Base-by-base conservation (phyloP, 2,113 vertebrate genomes). In the Ahaetulla prasina region DNA sequence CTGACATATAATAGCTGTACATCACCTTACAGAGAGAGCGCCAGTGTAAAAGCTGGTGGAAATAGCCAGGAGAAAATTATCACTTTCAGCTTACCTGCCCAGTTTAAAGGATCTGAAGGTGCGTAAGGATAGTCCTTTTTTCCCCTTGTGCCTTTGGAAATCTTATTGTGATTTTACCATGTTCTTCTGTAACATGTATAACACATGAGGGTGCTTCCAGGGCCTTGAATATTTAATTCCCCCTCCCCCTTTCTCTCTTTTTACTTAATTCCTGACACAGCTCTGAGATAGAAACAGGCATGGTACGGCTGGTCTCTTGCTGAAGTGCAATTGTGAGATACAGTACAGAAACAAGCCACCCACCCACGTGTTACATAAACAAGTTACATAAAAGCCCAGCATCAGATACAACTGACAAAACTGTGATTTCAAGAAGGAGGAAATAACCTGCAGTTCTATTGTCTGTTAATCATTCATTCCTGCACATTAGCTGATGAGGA, bases 351-450 rank as follows among this genome's bases (percentile, higher is more conserved):
- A 53, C 80, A 80, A 86, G 43, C 80, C 92, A 85, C 92, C 92
- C 88, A 39, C 91, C 50, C 49, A 88, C 25, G 30, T 60, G 80
- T 92, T 92, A 92, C 80, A 92, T 90, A 92, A 92, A 90, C 88
- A 92, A 86, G 54, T 92, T 92, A 92, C 92, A 90, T 92, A 92
- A 92, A 80, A 90, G 35, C 54, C 80, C n/a, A 52, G 54, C 45
- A 60, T 89, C 74, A 52, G 74, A 90, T 60, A 52, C 54, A 86
- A 86, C 23, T 35, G 92, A 49, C 43, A 85, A 80, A 89, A 50
- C 45, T 63, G 88, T n/a, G 88, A 63, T 90, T 86, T 89, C 47
- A 50, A 54, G 23, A 27, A 50, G 50, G 14, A 23, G 88, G 88
- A 85, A 89, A 63, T 60, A 30, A 85, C 11, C 20, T 5, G 43